Percentiles rank a stretch among this genome's conserved stretches.
Evolutionary conservation across 2,113 vertebrate species (phyloP).

Genomic region (Felis catus): DNA sequence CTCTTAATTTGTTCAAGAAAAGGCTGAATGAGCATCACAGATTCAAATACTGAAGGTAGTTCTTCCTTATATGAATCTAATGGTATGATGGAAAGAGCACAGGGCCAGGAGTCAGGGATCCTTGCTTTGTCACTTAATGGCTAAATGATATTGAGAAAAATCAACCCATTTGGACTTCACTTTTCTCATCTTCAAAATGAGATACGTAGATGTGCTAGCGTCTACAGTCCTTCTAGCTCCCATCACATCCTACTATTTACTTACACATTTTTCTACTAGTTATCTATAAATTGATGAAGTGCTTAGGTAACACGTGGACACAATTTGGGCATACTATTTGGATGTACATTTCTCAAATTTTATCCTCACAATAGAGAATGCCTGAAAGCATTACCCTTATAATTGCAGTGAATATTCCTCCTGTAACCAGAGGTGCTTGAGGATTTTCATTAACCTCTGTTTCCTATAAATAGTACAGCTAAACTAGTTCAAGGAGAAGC

Average conservation of each 20-base stretch:
- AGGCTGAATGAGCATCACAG: background rate
- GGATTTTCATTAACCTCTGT: background rate
- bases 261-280: background rate
- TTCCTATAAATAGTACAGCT: background rate
- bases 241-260: background rate
- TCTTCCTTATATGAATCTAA: background rate
- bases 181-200: conserved; percentile 21
- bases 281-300: background rate
- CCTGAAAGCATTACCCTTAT: background rate
- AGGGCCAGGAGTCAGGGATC: background rate
- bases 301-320: background rate
- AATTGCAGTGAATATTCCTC: background rate
- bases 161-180: background rate
- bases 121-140: background rate
- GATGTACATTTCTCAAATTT: background rate
- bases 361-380: background rate
- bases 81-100: background rate
- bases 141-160: background rate
- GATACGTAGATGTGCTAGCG: background rate
- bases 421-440: background rate
- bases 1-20: background rate
- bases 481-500: background rate
- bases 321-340: background rate
- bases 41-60: background rate
- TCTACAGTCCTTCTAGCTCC: background rate